Evolutionary conservation across 2,888 invertebrate genomes (phyloP).

Genomic region (Cephalotes varians): DNA sequence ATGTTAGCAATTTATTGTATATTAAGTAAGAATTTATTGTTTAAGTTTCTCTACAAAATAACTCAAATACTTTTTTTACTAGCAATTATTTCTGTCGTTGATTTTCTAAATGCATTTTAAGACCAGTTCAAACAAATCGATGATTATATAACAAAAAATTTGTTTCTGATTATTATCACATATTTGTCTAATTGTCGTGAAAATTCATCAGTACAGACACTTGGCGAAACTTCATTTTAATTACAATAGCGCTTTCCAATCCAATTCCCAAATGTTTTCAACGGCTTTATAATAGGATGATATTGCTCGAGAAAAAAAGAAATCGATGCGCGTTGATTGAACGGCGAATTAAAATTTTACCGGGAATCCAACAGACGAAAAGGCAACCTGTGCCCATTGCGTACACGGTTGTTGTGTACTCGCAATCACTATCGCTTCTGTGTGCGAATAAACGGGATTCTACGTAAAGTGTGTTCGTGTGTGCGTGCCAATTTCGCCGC

Average conservation of each 20-base stretch:
- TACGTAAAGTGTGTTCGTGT: conserved; percentile 5
- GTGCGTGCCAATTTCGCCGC: conserved; percentile 31
- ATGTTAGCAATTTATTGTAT: not conserved
- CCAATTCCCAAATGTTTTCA: conserved; percentile 36
- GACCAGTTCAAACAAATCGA: not conserved
- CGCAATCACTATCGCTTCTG: conserved; percentile 32
- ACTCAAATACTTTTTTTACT: not conserved
- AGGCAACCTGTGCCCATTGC: conserved; percentile 7
- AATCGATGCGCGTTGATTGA: conserved; percentile 30
- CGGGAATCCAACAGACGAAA: not conserved
- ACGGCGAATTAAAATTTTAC: conserved; percentile 41
- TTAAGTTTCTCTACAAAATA: not conserved
- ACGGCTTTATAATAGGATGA: conserved; percentile 35
- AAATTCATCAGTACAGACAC: not conserved
- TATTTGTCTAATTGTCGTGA: not conserved
- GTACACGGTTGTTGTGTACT: not conserved
- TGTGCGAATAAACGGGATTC: not conserved
- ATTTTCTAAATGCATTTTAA: not conserved
- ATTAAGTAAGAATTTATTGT: not conserved
- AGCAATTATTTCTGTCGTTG: not conserved
- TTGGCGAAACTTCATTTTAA: conserved; percentile 8
- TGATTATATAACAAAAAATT: not conserved
- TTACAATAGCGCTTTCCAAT: not conserved
- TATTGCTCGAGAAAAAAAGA: conserved; percentile 18
- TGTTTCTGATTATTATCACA: not conserved